These are phyloP conservation scores for Prionailurus viverrinus DNA, from an alignment of 2,113 vertebrate species.

Conservation along the genomic window DNA sequence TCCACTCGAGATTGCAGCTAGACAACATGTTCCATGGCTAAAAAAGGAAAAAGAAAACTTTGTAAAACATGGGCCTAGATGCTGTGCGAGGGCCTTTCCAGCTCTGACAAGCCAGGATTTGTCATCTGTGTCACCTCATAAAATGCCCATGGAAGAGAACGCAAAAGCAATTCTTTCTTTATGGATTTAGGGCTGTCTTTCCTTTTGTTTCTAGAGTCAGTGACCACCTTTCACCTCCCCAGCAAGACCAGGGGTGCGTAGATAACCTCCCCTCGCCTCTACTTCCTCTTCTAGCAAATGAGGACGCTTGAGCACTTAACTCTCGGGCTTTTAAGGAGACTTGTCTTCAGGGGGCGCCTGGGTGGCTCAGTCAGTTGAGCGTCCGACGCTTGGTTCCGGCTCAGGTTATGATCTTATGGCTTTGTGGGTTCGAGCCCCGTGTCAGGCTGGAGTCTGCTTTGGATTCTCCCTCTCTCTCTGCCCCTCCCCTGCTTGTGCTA, in stretches of 20 bases:
- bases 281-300: not conserved
- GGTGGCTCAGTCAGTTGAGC: too few species aligned
- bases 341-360: not conserved
- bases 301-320: not conserved
- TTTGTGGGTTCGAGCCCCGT: too few species aligned
- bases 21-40: not conserved
- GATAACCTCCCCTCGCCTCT: not conserved
- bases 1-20: not conserved
- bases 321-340: not conserved
- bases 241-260: not conserved
- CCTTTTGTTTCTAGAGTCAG: not conserved
- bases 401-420: too few species aligned
- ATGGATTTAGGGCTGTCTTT: not conserved
- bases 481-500: too few species aligned
- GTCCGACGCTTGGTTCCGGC: too few species aligned
- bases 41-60: not conserved
- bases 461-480: too few species aligned
- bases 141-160: conserved; percentile 18
- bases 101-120: not conserved
- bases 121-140: not conserved
- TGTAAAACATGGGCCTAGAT: not conserved
- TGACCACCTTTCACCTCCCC: not conserved
- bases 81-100: not conserved
- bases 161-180: not conserved
- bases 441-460: too few species aligned